Percentiles rank a stretch among this genome's conserved stretches.
These are phyloP conservation scores for Geodia barretti DNA, from an alignment of 37 sponge, comb jelly and placozoan genomes.

Conservation along the genomic window DNA sequence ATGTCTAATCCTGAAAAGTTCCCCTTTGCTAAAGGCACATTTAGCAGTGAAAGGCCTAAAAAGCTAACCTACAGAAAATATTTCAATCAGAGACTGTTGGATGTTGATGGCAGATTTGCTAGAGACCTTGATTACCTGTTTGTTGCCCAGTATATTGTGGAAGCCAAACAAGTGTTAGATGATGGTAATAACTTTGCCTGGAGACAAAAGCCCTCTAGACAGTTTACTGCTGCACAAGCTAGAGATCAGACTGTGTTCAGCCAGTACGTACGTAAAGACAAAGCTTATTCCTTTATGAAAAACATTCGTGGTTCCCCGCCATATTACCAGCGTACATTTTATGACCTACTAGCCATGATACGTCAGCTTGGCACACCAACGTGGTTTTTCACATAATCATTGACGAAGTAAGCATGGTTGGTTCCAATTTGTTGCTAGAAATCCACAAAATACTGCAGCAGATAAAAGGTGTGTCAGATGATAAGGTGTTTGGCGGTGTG, in stretches of 20 bases:
- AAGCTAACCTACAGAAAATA: constrained; percentile 33
- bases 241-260: constrained; percentile 1
- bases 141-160: constrained; percentile 33
- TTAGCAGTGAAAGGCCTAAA: constrained; percentile 13
- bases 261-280: not conserved
- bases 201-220: not conserved
- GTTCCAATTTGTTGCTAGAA: not conserved
- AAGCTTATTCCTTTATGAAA: not conserved
- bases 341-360: constrained; percentile 19
- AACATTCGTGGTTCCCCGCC: not conserved
- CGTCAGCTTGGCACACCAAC: constrained; percentile 4
- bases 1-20: constrained; percentile 28
- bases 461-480: constrained; percentile 18
- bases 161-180: constrained; percentile 21
- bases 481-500: constrained; percentile 31
- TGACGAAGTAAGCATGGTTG: not conserved
- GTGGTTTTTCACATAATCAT: constrained; percentile 17
- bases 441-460: constrained; percentile 45
- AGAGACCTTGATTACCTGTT: constrained; percentile 40
- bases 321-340: constrained; percentile 14
- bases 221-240: not conserved
- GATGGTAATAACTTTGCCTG: constrained; percentile 17
- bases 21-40: constrained; percentile 13
- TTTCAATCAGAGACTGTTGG: constrained; percentile 21
- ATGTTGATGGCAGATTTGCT: constrained; percentile 33